Base-by-base conservation (phyloP, 2,797 vertebrate species). In the Aldrovandia affinis region DNA sequence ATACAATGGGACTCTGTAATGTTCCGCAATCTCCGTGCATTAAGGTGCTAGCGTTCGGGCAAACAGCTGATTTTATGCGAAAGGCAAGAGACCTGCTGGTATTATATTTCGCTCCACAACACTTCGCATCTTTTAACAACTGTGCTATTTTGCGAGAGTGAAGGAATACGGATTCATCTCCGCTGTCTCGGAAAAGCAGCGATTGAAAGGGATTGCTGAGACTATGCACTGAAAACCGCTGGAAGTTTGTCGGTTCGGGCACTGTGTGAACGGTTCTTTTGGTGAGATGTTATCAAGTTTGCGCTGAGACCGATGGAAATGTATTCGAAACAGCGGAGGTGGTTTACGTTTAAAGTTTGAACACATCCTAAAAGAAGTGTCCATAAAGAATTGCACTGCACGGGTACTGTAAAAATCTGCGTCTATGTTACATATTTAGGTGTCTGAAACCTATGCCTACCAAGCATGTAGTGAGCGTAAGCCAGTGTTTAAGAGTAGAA, bases 1-100 rank as follows among this genome's bases (percentile, higher is more conserved):
- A 78, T 47, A 78, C 75, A 78, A 78, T 78, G 75, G 75, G 75
- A 44, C 42, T n/a, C 75, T 44, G 44, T 44, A 78, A 78, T 78
- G 75, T 50, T 78, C 75, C n/a, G 25, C 75, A 28, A 50, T 50
- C 75, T 78, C 75, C n/a, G 42, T 9, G 75, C 22, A 47, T 78
- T 78, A 7, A 47, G 42, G 20, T 78, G 75, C n/a, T 25, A 42
- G 70, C 70, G 70, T 75, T 20, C 39, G 18, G 36, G 15, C 65
- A 36, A 44, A 75, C 39, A 75, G 70, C 39, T 75, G 70, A 75
- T 15, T 30, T 8, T 12, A 12, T 42, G 14, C 15, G 33, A 78
- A 47, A 47, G 75, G 75, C 42, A 10, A 50, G 33, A 78, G 75
- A 78, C 75, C 42, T 42, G 36, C 73, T 20, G 39, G 25, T 50